Conservation (phyloP, 2,888 invertebrate species). For the Incurvaria masculella region DNA sequence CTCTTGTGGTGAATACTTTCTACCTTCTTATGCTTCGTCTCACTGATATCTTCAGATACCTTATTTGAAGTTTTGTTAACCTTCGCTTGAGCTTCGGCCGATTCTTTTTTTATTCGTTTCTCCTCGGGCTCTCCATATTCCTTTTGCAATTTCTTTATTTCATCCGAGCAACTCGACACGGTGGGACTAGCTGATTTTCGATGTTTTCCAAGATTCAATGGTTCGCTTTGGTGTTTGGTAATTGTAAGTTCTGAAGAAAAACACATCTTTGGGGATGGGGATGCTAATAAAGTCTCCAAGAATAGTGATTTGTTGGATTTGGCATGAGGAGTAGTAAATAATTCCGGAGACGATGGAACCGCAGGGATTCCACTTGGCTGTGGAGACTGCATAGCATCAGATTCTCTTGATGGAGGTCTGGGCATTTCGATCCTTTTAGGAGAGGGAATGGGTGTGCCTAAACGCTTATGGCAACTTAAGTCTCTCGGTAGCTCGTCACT, state of each 20-base stretch:
- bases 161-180: slow-evolving; percentile 71
- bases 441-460: slow-evolving; percentile 42
- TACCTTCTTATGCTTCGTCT: slow-evolving; percentile 26
- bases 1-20: slow-evolving; percentile 26
- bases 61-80: slow-evolving; percentile 40
- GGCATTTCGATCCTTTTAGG: slow-evolving; percentile 46
- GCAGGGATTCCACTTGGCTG: slow-evolving; percentile 70
- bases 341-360: slow-evolving; percentile 67
- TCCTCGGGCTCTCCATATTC: slow-evolving; percentile 49
- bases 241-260: slow-evolving; percentile 53
- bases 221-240: slow-evolving; percentile 60
- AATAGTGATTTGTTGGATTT: slow-evolving; percentile 54
- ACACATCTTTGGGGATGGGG: slow-evolving; percentile 55
- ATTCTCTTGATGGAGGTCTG: slow-evolving; percentile 65
- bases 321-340: slow-evolving; percentile 49
- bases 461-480: slow-evolving; percentile 54
- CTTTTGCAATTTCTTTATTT: slow-evolving; percentile 59
- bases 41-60: slow-evolving; percentile 25
- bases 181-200: slow-evolving; percentile 68
- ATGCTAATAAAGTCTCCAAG: slow-evolving; percentile 62
- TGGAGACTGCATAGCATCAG: slow-evolving; percentile 70
- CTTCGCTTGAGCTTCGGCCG: slow-evolving; percentile 36
- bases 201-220: slow-evolving; percentile 66
- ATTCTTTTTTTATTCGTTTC: slow-evolving; percentile 36
- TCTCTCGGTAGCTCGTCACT: slow-evolving; percentile 60